Percentiles rank a stretch among this genome's conserved stretches.
Evolutionary conservation across 2,113 vertebrate species (phyloP).

Genomic region (Sander lucioperca): DNA sequence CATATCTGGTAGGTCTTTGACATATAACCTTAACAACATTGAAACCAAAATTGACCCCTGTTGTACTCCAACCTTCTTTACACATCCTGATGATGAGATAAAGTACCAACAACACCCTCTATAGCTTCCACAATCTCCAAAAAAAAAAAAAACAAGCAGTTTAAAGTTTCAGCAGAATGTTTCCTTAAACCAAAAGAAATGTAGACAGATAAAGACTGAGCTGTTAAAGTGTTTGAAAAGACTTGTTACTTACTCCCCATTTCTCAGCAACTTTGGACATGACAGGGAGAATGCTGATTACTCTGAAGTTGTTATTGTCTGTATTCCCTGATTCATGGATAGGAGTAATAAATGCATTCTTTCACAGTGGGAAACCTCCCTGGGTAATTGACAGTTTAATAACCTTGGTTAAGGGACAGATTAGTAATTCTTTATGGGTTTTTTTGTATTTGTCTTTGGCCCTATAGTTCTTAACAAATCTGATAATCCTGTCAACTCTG

Average conservation of each 20-base stretch:
- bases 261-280: background rate
- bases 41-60: background rate
- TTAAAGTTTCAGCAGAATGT: background rate
- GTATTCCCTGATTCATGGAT: background rate
- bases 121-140: background rate
- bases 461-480: background rate
- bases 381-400: constrained; percentile 12
- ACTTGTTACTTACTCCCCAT: background rate
- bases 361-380: background rate
- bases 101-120: background rate
- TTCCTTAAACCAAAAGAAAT: background rate
- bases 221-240: background rate
- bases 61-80: background rate
- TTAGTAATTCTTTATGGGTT: constrained; percentile 26
- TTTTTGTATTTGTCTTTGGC: background rate
- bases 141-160: background rate
- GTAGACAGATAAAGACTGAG: background rate
- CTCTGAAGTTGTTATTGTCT: constrained; percentile 3
- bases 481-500: constrained; percentile 2
- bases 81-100: background rate
- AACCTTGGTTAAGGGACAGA: constrained; percentile 22
- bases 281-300: background rate
- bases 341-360: background rate
- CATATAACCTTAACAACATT: background rate
- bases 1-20: background rate